A percentile compares a stretch with the other conserved stretches of the same genome.
These are phyloP conservation scores for Fringilla coelebs DNA, from an alignment of 2,797 vertebrate genomes.

Conservation along the genomic window DNA sequence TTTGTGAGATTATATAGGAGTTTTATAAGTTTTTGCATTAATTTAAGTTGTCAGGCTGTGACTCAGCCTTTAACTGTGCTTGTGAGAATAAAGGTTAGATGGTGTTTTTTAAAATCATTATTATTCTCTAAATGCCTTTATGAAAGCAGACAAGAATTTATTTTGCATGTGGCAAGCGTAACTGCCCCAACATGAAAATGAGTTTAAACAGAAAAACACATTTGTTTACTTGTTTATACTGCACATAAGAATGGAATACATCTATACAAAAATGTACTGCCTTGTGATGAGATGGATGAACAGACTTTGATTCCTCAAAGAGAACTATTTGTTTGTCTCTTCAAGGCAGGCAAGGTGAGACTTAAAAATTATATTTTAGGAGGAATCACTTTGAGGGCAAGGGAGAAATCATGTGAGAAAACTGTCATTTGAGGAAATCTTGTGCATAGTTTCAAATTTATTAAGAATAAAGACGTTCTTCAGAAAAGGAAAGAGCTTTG, in stretches of 20 bases:
- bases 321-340: neutral
- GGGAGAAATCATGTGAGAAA: neutral
- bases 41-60: neutral
- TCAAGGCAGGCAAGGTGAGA: neutral
- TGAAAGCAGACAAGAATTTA: neutral
- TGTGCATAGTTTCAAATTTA: neutral
- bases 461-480: conserved; percentile 29
- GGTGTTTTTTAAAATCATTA: neutral
- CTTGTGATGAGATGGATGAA: neutral
- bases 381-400: neutral
- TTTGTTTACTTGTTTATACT: neutral
- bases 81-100: neutral
- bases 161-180: neutral
- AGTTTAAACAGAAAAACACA: neutral
- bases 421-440: neutral
- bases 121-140: neutral
- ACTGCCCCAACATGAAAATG: neutral
- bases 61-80: neutral
- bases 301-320: neutral
- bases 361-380: neutral
- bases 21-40: neutral
- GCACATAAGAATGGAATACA: neutral
- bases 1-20: neutral
- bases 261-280: neutral
- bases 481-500: neutral